phyloP scores from a whole-genome alignment of 2,797 vertebrate genomes.

The Corythornis leucogaster region DNA sequence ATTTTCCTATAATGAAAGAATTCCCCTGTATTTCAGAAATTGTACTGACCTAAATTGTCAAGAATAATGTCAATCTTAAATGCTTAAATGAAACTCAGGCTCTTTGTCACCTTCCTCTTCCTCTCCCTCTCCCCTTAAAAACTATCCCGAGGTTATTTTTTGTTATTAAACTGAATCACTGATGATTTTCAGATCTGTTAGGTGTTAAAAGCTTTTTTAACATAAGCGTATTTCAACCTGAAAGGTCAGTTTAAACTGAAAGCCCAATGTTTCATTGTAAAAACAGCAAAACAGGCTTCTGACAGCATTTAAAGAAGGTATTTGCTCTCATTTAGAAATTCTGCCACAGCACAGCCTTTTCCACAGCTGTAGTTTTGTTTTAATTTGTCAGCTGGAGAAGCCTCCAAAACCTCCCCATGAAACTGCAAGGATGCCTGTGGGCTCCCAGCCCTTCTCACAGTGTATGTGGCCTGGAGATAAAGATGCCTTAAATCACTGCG shows the following conservation, averaged over 20 bases:
- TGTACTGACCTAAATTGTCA: background rate
- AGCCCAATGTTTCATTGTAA: background rate
- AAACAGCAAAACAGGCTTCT: background rate
- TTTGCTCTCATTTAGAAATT: background rate
- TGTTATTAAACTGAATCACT: background rate
- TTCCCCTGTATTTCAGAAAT: background rate
- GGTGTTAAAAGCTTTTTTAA: background rate
- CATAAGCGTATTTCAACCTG: background rate
- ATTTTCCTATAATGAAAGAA: background rate
- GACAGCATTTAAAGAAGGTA: background rate
- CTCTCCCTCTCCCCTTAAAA: accelerated
- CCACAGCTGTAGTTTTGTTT: background rate
- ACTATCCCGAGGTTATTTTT: background rate
- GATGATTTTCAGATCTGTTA: background rate
- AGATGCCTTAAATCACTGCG: background rate
- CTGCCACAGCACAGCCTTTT: background rate
- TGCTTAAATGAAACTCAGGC: background rate
- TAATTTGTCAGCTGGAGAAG: background rate
- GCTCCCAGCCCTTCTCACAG: background rate
- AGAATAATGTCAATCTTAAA: background rate
- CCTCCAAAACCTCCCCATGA: background rate
- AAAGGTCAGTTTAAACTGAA: background rate
- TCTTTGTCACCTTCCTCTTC: background rate
- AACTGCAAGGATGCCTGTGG: background rate
- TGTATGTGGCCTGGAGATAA: background rate